Base-by-base conservation (phyloP, 2,797 vertebrate species). In the Rhodeus uyekii region DNA sequence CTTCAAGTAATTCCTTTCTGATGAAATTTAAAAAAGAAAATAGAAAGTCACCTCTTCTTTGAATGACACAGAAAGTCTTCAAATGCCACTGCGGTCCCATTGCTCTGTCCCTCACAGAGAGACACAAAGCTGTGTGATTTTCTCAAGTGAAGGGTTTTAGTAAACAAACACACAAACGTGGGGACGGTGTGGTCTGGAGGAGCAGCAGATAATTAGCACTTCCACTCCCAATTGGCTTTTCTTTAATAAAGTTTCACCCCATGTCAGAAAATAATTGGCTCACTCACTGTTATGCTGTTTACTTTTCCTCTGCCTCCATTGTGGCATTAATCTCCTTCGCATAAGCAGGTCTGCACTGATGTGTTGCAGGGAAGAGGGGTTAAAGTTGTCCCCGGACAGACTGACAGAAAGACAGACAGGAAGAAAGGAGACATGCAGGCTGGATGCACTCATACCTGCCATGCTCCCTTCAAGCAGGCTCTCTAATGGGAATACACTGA, bases 401-500 rank as follows among this genome's bases (percentile, higher is more conserved):
- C 64, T 2, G 79, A 77, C 65, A 80, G 78, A 75, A 55, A 39
- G 84, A 77, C 72, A 64, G 64, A 65, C 36, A 77, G 72, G 48
- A 46, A 84, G 73, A 46, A 81, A 85, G 64, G 67, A 82, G 36
- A 38, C 75, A 72, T 72, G 46, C 71, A 74, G 78, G 64, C 86
- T 86, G 75, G 81, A 85, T 79, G 78, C 78, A 85, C 85, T 84
- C 83, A 44, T 86, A 82, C 76, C 84, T 85, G 85, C 85, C 86
- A 87, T 84, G 85, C 83, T 86, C 76, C 63, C 83, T 82, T 89
- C 87, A 86, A 74, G 61, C 55, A n/a, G 32, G 78, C 68, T 55
- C 78, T 83, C 86, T 87, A 87, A 86, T 86, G 87, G 87, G 87
- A 89, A 89, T 86, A 77, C 78, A 80, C 44, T 29, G 81, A 83